phyloP scores from a whole-genome alignment of 2,113 vertebrate species.

The Spizaetus ornatus region DNA sequence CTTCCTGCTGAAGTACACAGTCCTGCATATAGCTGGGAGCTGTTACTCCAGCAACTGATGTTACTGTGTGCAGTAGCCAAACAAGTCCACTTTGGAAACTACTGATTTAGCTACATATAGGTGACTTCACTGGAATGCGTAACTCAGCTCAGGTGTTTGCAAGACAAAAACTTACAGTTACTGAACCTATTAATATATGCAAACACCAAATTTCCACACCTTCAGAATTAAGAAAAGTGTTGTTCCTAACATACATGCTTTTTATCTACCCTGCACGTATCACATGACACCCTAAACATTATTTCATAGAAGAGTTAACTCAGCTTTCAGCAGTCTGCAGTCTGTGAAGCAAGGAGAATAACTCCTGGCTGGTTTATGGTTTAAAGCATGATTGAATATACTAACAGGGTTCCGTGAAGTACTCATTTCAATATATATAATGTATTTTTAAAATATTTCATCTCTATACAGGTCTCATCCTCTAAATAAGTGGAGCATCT shows the following conservation, averaged over 20 bases:
- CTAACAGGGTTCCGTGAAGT: constrained; percentile 46
- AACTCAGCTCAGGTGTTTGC: not conserved
- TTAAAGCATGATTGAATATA: constrained; percentile 38
- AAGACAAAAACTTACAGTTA: not conserved
- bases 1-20: not conserved
- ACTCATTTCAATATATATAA: constrained; percentile 41
- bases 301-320: not conserved
- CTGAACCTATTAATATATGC: not conserved
- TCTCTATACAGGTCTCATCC: not conserved
- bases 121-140: not conserved
- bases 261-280: not conserved
- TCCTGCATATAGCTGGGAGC: not conserved
- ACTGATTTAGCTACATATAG: not conserved
- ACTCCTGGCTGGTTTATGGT: constrained; percentile 25
- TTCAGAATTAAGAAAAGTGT: not conserved
- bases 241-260: not conserved
- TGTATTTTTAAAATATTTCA: constrained; percentile 18
- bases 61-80: not conserved
- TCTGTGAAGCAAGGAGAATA: constrained; percentile 40
- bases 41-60: not conserved
- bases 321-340: constrained; percentile 26
- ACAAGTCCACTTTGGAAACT: not conserved
- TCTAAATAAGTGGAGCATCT: not conserved
- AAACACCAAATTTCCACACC: not conserved
- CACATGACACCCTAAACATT: not conserved